Base-by-base conservation (phyloP, 2,888 invertebrate species). In the Hypercompe scribonia region DNA sequence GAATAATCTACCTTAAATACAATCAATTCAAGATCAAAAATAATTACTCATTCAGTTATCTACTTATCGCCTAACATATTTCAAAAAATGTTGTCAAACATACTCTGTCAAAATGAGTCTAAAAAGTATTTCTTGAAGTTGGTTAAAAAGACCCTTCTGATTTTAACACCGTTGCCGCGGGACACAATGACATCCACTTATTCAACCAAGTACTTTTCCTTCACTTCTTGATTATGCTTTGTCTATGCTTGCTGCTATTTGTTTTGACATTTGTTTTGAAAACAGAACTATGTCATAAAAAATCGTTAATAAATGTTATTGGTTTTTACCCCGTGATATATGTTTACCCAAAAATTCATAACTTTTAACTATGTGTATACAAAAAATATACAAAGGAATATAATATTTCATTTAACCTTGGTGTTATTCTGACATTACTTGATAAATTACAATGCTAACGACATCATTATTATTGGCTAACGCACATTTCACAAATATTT, bases 201-300 rank as follows among this genome's bases (percentile, higher is more conserved):
- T 81, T 78, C 78, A 73, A 77, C 83, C 78, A 83, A 83, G 83
- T 78, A 81, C 82, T 77, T 81, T 82, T 78, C 83, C 76, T 81
- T 75, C 79, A 69, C 76, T 72, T 78, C 80, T 82, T 84, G 80
- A 84, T 83, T 83, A 85, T 78, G 81, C 83, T 85, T 78, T 83
- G 85, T 82, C 78, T 78, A 77, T 73, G 81, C 77, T 77, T 71
- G 70, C 83, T 79, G 7, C 31, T 61, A 13, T 79, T 82, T 78
- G 83, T 81, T 83, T 83, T 82, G 11, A n/a, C 50, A 54, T n/a
- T 54, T 54, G 2, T n/a, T 39, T 54, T 54, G 11, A 10, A 24
- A 7, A n/a, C 10, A 11, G 24, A 24, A 5, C 3, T 46, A 46
- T 21, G 50, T 8, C 50, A 24, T 21, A 24, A 50, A 39, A 39